Evolutionary conservation across 2,888 invertebrate genomes (phyloP).

Genomic region (Aspidapion aeneum): DNA sequence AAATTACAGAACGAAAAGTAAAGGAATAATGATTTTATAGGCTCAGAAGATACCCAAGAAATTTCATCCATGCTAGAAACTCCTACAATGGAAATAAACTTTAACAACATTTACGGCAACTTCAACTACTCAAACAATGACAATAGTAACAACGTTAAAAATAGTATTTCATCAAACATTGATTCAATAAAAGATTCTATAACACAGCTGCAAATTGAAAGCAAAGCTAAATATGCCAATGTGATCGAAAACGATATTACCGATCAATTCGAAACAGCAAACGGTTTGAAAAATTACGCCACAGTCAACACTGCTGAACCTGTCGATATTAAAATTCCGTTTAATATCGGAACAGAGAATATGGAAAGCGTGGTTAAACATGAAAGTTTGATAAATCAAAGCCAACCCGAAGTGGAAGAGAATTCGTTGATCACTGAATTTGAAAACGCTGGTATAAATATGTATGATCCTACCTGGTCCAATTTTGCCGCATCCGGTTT

Average conservation of each 20-base stretch:
- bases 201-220: conserved; percentile 24
- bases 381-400: conserved; percentile 40
- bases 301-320: conserved; percentile 47
- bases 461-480: conserved; percentile 36
- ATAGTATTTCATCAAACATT: conserved; percentile 20
- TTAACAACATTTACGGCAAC: conserved; percentile 31
- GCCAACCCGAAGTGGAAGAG: conserved; percentile 43
- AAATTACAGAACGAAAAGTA: too few relatives aligned
- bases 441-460: conserved; percentile 43
- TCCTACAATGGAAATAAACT: conserved; percentile 22
- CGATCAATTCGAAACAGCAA: conserved; percentile 43
- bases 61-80: not conserved
- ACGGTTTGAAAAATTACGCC: conserved; percentile 46
- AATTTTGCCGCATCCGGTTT: conserved; percentile 22
- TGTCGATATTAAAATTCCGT: conserved; percentile 44
- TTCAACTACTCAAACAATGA: conserved; percentile 21
- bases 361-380: conserved; percentile 44
- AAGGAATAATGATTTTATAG: too few relatives aligned
- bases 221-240: conserved; percentile 38
- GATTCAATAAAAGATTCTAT: conserved; percentile 22
- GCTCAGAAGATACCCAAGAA: too few relatives aligned
- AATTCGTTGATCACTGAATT: conserved; percentile 47
- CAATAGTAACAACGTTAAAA: conserved; percentile 25
- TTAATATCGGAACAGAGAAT: conserved; percentile 46
- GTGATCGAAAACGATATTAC: conserved; percentile 40